Base-by-base conservation (phyloP, 2,113 vertebrate species). In the Syrmaticus mikado region DNA sequence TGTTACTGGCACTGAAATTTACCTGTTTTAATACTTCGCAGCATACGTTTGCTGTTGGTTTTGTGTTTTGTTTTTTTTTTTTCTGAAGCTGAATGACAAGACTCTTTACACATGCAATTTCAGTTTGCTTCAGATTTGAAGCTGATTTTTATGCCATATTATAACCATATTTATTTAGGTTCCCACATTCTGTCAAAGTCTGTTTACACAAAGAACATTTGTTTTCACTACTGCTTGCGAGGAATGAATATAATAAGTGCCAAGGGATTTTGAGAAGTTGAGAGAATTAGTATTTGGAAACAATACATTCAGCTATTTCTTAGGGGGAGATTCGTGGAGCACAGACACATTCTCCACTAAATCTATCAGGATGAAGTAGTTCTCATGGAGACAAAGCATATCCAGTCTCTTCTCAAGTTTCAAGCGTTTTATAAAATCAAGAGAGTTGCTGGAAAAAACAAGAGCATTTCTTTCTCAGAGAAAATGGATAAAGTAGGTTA, bases 181-280 rank as follows among this genome's bases (percentile, higher is more conserved):
- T 96, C 96, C 94, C 95, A 96, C 96, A 96, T 96, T 96, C 95
- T 96, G 93, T 96, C 96, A 96, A 93, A 96, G 76, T 96, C 90
- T 96, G 96, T 96, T 96, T 96, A 96, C 95, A 96, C 93, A 93
- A 94, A 81, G 96, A 96, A 96, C 96, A 96, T 96, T 96, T 96
- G 95, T 96, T 96, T 96, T 96, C 96, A 96, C 96, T 96, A 96
- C 95, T 96, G 96, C 95, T 96, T 90, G 95, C 16, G 72, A 96
- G 95, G 96, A 96, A 96, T 94, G 93, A 94, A 83, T 78, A 88
- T 92, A 96, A 81, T 93, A 95, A 95, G 88, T 83, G 85, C 85
- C 95, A 95, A 92, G 92, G 93, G 96, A 96, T 94, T 94, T 96
- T 71, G 76, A 92, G 90, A 96, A 96, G 93, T 93, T 95, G 94